Evolutionary conservation across 2,797 vertebrate genomes (phyloP).

Genomic region (Pantherophis vulpinus): DNA sequence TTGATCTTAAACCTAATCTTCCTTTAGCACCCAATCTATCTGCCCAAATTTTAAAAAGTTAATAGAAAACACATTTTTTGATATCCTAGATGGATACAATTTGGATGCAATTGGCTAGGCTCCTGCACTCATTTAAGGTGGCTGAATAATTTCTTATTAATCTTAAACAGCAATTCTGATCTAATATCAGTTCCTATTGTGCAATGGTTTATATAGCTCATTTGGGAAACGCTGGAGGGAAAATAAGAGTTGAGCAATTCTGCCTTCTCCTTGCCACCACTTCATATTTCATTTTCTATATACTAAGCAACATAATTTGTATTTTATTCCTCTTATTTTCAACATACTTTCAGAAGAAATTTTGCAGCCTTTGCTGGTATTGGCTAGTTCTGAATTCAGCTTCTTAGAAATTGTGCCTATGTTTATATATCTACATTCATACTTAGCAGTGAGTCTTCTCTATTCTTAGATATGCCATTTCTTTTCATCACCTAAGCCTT

Average conservation of each 20-base stretch:
- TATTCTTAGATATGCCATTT: not conserved
- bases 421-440: not conserved
- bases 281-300: not conserved
- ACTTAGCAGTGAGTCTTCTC: not conserved
- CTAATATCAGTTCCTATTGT: not conserved
- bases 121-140: not conserved
- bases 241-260: not conserved
- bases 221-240: not conserved
- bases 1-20: too few species aligned
- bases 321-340: not conserved
- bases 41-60: not conserved
- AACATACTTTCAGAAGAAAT: not conserved
- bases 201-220: not conserved
- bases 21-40: not conserved
- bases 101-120: not conserved
- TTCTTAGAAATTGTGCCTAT: not conserved
- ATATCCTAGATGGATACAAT: not conserved
- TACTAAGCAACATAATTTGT: not conserved
- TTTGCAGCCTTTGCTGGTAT: not conserved
- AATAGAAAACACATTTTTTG: not conserved
- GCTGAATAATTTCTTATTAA: not conserved
- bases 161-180: not conserved
- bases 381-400: not conserved
- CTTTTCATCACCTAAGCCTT: not conserved
- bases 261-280: not conserved